A percentile compares a stretch with the other conserved stretches of the same genome.
Conservation (phyloP, 2,888 invertebrate species). For the Sepiola atlantica region DNA sequence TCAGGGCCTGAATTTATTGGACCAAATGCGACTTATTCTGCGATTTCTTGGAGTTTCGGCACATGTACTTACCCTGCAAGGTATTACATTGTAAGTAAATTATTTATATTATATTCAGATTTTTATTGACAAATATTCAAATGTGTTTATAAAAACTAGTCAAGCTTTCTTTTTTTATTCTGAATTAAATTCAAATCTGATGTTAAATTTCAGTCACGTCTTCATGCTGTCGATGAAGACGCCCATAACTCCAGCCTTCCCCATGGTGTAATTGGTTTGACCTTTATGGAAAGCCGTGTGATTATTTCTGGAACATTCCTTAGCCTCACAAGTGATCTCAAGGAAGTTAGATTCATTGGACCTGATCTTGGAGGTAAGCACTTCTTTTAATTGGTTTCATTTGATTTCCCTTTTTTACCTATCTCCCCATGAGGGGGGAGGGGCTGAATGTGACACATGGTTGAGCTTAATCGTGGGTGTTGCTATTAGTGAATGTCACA, state of each 20-base stretch:
- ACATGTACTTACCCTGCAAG: conserved; percentile 52
- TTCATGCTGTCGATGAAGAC: not conserved
- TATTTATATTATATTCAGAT: not conserved
- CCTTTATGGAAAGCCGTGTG: conserved; percentile 42
- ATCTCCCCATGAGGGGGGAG: too few relatives aligned
- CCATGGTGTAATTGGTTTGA: conserved; percentile 38
- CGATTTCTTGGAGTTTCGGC: conserved; percentile 51
- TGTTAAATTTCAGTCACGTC: not conserved
- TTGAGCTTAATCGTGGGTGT: too few relatives aligned
- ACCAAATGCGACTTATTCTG: conserved; percentile 50
- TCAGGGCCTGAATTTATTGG: conserved; percentile 53
- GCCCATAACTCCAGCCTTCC: not conserved
- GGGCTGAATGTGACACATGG: too few relatives aligned
- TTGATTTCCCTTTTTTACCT: too few relatives aligned
- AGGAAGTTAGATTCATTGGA: conserved; percentile 3
- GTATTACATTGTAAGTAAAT: conserved; percentile 54
- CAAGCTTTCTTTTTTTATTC: not conserved
- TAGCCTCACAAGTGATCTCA: not conserved
- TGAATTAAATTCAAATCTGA: not conserved
- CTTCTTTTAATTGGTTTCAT: not conserved
- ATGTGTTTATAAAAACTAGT: not conserved
- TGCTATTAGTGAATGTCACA: too few relatives aligned
- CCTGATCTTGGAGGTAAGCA: conserved; percentile 37
- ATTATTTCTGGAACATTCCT: not conserved
- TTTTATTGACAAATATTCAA: not conserved